phyloP scores from a whole-genome alignment of 1,140 invertebrate species.

The Odontomachus brunneus region DNA sequence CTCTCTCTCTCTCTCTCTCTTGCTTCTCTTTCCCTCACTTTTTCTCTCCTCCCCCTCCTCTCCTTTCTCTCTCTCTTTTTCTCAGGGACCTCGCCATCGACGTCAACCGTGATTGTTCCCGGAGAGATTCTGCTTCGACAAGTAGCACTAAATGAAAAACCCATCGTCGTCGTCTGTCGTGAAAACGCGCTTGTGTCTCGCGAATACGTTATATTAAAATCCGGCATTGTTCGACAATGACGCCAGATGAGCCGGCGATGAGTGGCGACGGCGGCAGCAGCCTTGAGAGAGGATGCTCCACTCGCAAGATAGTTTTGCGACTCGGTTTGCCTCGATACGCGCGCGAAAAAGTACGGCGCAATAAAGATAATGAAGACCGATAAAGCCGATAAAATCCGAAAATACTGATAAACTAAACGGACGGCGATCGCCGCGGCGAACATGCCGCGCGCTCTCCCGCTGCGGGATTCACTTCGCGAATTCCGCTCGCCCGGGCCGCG shows the following conservation, averaged over 20 bases:
- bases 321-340: background rate
- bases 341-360: background rate
- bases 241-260: constrained; percentile 13
- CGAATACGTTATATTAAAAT: constrained; percentile 72
- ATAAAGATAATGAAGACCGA: constrained; percentile 43
- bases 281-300: background rate
- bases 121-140: constrained; percentile 66
- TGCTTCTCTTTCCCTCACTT: background rate
- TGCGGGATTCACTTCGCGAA: constrained; percentile 26
- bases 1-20: background rate
- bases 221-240: constrained; percentile 64
- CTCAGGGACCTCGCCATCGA: background rate
- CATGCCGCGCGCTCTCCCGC: background rate
- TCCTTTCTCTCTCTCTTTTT: background rate
- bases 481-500: background rate
- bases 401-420: constrained; percentile 34
- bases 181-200: constrained; percentile 53
- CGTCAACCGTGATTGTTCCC: constrained; percentile 62
- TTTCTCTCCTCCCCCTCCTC: background rate
- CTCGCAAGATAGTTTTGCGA: background rate
- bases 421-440: background rate
- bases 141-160: constrained; percentile 70
- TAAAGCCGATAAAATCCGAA: constrained; percentile 35
- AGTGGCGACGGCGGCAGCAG: too few species aligned
- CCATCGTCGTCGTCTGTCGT: constrained; percentile 50